Evolutionary conservation across 2,113 vertebrate species (phyloP), one percentile per base, ranked within the genome.

Genomic region (Laterallus jamaicensis): DNA sequence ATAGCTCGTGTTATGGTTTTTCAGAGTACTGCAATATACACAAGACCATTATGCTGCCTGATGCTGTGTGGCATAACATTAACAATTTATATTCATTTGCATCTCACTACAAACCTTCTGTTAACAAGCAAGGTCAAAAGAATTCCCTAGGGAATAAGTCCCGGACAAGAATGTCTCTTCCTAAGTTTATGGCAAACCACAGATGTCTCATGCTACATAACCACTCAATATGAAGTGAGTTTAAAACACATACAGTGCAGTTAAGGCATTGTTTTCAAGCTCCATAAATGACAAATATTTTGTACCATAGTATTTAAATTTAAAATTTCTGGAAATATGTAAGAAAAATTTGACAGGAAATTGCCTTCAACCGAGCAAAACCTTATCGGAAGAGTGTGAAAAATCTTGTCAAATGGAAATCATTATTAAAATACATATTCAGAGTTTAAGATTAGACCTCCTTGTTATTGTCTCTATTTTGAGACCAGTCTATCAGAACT

Each of bases 31-130:
- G n/a, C n/a, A n/a, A n/a, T n/a, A n/a, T n/a, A n/a, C n/a, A n/a
- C n/a, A n/a, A n/a, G n/a, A n/a, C n/a, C n/a, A n/a, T n/a, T n/a
- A n/a, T n/a, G n/a, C n/a, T n/a, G n/a, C n/a, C 88, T 85, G 77
- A 60, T 50, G 71, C 56, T 63, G 63, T 66, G 59, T 24, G 77
- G 29, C n/a, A n/a, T 35, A 1, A 4, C 0, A 0, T 44, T 42
- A 76, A 58, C 44, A 47, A 94, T 77, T 92, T 82, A 40, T 75
- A 80, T 77, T 52, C 26, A 50, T 92, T 77, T 96, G 67, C 75
- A 90, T 94, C 59, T 87, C 50, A 3, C 86, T 66, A 64, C 66
- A 91, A 96, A 54, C 58, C 40, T 58, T 55, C 66, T 70, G 39
- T 24, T 59, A 86, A 75, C 47, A 44, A 88, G 55, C 67, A 50